Conservation (phyloP, 2,888 invertebrate genomes). For the Ectemnius cavifrons region DNA sequence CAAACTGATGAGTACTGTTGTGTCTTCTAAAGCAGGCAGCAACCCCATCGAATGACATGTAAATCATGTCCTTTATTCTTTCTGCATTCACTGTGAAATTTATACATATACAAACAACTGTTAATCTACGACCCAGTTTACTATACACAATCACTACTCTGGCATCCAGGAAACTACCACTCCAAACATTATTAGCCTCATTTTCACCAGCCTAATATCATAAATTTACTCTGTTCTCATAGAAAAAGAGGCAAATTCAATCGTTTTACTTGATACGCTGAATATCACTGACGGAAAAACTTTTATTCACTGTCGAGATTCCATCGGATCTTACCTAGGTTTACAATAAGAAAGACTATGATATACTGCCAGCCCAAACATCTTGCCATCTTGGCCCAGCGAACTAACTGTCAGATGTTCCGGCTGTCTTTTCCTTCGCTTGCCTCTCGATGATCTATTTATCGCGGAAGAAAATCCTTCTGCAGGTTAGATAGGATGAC, state of each 20-base stretch:
- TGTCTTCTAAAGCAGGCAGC: conserved; percentile 92
- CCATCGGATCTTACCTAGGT: conserved; percentile 36
- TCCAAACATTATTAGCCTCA: too few species aligned
- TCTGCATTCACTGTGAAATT: conserved; percentile 78
- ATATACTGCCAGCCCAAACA: conserved; percentile 28
- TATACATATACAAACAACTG: neutral
- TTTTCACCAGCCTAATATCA: too few species aligned
- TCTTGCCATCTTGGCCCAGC: conserved; percentile 36
- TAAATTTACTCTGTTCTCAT: too few species aligned
- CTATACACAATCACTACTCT: too few species aligned
- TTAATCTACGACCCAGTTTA: too few species aligned
- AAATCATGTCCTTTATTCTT: conserved; percentile 89
- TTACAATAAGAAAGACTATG: conserved; percentile 34
- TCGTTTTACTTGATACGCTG: neutral
- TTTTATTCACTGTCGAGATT: neutral
- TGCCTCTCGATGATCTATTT: neutral
- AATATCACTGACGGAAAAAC: too few species aligned
- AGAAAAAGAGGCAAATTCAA: neutral
- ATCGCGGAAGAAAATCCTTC: conserved; percentile 13
- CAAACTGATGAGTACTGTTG: conserved; percentile 96
- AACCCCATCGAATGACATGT: conserved; percentile 85
- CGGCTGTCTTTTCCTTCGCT: conserved; percentile 1
- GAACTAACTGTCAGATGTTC: neutral
- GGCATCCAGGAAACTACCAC: too few species aligned
- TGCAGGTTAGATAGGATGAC: conserved; percentile 29